phyloP scores from a whole-genome alignment of 2,888 invertebrate genomes.

The Cyaniris semiargus region DNA sequence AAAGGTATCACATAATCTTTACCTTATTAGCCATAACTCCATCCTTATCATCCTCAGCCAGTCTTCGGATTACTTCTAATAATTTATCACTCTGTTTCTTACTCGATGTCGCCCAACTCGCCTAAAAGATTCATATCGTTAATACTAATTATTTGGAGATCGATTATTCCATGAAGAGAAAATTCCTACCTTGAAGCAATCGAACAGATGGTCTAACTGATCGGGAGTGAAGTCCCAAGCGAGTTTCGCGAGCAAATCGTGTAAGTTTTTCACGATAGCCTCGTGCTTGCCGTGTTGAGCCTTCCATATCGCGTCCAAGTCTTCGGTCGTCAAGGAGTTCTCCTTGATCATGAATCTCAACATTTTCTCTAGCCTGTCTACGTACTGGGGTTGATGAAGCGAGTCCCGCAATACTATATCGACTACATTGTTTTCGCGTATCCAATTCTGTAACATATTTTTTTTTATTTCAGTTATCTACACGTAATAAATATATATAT shows the following conservation, averaged over 20 bases:
- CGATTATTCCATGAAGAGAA: background rate
- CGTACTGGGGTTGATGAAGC: constrained; percentile 98
- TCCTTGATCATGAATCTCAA: constrained; percentile 98
- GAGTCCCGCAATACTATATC: constrained; percentile 97
- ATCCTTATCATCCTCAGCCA: constrained; percentile 99
- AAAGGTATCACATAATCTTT: constrained; percentile 33
- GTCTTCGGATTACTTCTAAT: constrained; percentile 94
- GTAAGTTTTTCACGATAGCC: constrained; percentile 98
- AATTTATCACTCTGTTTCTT: constrained; percentile 97
- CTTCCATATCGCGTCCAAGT: constrained; percentile 97
- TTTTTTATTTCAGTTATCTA: constrained; percentile 9
- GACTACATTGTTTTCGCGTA: constrained; percentile 96
- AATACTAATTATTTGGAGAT: background rate
- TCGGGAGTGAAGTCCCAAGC: constrained; percentile 99
- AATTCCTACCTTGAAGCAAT: constrained; percentile 91
- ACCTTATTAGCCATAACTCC: constrained; percentile 99
- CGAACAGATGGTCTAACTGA: constrained; percentile 97
- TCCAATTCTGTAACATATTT: constrained; percentile 94
- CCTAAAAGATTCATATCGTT: constrained; percentile 64
- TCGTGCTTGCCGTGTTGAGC: constrained; percentile 99
- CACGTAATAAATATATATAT: too few species aligned
- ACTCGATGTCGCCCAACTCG: constrained; percentile 97
- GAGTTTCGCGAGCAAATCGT: constrained; percentile 96
- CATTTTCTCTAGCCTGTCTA: constrained; percentile 98
- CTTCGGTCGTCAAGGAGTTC: constrained; percentile 91